Evolutionary conservation across 2,113 vertebrate species (phyloP).

Genomic region (Sceloporus tristichus): DNA sequence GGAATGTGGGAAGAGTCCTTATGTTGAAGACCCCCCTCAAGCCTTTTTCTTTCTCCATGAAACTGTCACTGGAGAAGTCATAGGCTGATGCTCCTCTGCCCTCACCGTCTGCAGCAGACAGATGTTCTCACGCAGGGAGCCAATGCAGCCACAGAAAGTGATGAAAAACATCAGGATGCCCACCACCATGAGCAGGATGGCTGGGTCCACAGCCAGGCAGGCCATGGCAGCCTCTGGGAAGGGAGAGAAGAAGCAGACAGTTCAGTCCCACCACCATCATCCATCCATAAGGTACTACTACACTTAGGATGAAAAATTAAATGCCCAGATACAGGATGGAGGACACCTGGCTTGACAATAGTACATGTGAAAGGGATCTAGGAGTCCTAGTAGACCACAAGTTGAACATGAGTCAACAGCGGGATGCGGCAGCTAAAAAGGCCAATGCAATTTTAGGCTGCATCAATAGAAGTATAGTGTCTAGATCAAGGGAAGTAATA

Average conservation of each 20-base stretch:
- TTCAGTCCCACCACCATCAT: fast-evolving
- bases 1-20: neutral
- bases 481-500: too few species aligned
- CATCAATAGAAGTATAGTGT: too few species aligned
- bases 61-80: fast-evolving
- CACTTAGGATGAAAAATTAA: too few species aligned
- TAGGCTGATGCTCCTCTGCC: fast-evolving
- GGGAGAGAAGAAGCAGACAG: neutral
- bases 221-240: conserved; percentile 86
- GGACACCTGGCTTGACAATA: too few species aligned
- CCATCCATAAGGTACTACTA: neutral
- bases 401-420: too few species aligned
- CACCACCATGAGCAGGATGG: conserved; percentile 85
- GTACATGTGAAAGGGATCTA: too few species aligned
- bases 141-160: conserved; percentile 95
- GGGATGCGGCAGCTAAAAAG: too few species aligned
- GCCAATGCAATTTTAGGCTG: too few species aligned
- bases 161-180: conserved; percentile 92
- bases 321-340: too few species aligned
- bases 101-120: conserved; percentile 90
- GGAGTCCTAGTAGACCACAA: too few species aligned
- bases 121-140: conserved; percentile 93
- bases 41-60: neutral
- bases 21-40: too few species aligned
- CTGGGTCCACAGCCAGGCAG: conserved; percentile 87